Evolutionary conservation across 37 sponge, comb jelly and placozoan species (phyloP), one percentile per base, ranked within the genome.

Genomic region (Hexactinellida sp.): DNA sequence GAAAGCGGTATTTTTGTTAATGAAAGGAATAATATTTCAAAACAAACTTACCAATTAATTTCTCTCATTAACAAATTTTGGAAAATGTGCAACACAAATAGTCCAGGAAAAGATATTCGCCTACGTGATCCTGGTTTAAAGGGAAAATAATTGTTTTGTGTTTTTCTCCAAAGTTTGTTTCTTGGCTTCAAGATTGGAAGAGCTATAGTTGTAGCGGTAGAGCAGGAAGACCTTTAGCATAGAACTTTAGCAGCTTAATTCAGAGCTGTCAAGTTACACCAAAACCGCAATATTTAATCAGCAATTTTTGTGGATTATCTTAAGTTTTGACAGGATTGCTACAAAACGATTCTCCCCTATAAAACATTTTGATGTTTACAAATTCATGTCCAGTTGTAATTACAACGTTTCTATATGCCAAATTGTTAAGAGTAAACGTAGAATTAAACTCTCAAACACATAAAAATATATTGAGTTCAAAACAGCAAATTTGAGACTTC

Each of bases 121-220:
- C 30, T 63, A 63, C 30, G 76, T 28, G 76, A 63, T 28, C 76
- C 76, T 63, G 76, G 13, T 63, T 63, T 23, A 63, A 63, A 63
- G 76, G 76, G 21, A 10, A 63, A 28, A n/a, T 25, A 25, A n/a
- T 21, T 63, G 19, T 3, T 63, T 63, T 63, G 3, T 1, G 3
- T 5, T 63, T 63, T 28, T 63, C 13, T 63, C 13, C 76, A 10
- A 63, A 63, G 76, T 63, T 63, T 63, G 76, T 63, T 32, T 63
- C 76, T 63, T 63, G 76, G 34, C 76, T 63, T 63, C 76, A 63
- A 23, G 76, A 63, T 63, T 63, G 34, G 76, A 63, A 63, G 25
- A 63, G 28, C 76, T 63, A 63, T 63, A 63, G 76, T 63, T 63
- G 76, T 63, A 63, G 76, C 34, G 76, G 76, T 63, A 63, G 76